Percentiles rank a stretch among this genome's conserved stretches.
These are phyloP conservation scores for Astropecten irregularis DNA, from an alignment of 53 echinoderm and acorn worm species.

Conservation along the genomic window DNA sequence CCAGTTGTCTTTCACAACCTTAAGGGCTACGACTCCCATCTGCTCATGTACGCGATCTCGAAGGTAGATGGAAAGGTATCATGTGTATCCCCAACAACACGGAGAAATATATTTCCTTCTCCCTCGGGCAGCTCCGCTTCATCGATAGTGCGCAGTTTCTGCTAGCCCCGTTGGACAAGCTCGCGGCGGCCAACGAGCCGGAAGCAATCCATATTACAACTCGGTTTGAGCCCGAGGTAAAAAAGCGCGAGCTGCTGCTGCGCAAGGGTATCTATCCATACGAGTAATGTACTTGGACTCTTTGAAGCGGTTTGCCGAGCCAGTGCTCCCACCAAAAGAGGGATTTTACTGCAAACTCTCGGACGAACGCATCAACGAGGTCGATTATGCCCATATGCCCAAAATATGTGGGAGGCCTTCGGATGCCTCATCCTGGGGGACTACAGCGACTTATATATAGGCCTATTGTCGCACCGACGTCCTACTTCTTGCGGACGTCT, in stretches of 20 bases:
- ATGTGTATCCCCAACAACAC: too few relatives aligned
- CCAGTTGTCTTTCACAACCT: slow-evolving; percentile 59
- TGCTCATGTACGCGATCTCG: too few relatives aligned
- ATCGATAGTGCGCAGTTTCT: too few relatives aligned
- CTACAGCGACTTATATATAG: slow-evolving; percentile 54
- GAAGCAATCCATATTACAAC: background rate
- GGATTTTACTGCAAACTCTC: slow-evolving; percentile 39
- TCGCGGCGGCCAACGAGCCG: background rate
- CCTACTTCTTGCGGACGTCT: slow-evolving; percentile 45
- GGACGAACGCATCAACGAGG: slow-evolving; percentile 18
- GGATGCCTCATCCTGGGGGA: slow-evolving; percentile 36
- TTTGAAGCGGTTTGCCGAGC: slow-evolving; percentile 21
- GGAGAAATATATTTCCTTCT: too few relatives aligned
- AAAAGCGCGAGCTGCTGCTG: too few relatives aligned
- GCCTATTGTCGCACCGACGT: slow-evolving; percentile 36
- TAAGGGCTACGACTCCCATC: slow-evolving; percentile 48
- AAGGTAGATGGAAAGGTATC: too few relatives aligned
- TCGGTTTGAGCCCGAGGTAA: background rate
- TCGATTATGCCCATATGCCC: too few relatives aligned
- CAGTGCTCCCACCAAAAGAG: background rate
- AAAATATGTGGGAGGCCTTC: too few relatives aligned
- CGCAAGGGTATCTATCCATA: slow-evolving; percentile 64
- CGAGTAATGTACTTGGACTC: slow-evolving; percentile 59
- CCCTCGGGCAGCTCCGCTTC: too few relatives aligned
- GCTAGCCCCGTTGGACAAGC: too few relatives aligned